Evolutionary conservation across 1,140 invertebrate genomes (phyloP).

Genomic region (Drosophila saltans): DNA sequence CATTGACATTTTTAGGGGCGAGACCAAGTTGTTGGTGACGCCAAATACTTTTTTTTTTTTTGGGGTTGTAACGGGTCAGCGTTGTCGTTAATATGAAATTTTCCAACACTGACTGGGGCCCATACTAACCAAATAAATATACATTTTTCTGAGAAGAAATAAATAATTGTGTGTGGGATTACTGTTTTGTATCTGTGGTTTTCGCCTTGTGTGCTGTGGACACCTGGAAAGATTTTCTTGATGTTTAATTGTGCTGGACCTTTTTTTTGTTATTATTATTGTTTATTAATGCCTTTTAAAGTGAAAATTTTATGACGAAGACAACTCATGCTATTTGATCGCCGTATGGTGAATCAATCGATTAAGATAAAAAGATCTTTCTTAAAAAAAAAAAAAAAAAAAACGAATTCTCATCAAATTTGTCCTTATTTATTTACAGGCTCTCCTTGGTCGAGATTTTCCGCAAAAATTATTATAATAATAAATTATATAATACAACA

Average conservation of each 20-base stretch:
- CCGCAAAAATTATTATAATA: constrained; percentile 23
- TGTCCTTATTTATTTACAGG: constrained; percentile 40
- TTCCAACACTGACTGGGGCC: constrained; percentile 16
- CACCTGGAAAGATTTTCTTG: background rate
- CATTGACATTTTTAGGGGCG: constrained; percentile 32
- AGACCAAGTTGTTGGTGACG: constrained; percentile 2
- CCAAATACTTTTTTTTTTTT: constrained; percentile 13
- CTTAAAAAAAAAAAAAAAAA: background rate
- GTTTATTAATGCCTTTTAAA: background rate
- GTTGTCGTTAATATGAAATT: background rate
- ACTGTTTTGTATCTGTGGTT: background rate
- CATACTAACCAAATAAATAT: background rate
- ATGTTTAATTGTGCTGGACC: background rate
- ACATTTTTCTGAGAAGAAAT: background rate
- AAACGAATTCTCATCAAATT: background rate
- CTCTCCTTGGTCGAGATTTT: constrained; percentile 57
- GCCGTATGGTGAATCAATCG: background rate
- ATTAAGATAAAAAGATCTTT: background rate
- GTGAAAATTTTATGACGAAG: background rate
- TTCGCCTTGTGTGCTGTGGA: background rate
- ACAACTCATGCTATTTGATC: background rate
- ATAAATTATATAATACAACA: constrained; percentile 15
- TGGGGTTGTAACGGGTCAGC: constrained; percentile 30
- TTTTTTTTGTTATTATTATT: background rate
- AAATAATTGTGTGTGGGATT: constrained; percentile 1